phyloP scores from a whole-genome alignment of 2,113 vertebrate species.

The Pterocles burchelli region DNA sequence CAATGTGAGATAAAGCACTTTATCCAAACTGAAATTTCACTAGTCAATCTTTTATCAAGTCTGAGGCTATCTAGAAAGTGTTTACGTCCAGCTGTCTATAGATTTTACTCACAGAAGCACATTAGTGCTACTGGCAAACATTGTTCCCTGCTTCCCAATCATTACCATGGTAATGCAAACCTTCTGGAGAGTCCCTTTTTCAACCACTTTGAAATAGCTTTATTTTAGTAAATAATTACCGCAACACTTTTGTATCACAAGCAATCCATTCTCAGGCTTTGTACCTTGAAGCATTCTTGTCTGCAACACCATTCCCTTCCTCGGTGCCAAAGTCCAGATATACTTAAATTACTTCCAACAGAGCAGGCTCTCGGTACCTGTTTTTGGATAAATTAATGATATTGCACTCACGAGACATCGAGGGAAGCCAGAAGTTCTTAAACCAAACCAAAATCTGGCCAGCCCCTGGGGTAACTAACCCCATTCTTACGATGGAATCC shows the following conservation, averaged over 20 bases:
- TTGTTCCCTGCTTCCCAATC: not conserved
- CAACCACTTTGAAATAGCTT: not conserved
- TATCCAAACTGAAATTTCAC: not conserved
- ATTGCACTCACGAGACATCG: rapidly evolving
- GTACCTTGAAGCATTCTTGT: rapidly evolving
- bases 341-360: not conserved
- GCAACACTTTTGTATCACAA: not conserved
- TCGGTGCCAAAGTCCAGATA: not conserved
- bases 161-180: not conserved
- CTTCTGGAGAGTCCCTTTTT: not conserved
- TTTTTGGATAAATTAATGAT: not conserved
- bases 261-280: not conserved
- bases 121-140: not conserved
- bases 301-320: not conserved
- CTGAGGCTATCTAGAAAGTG: not conserved
- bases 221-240: not conserved
- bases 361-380: not conserved
- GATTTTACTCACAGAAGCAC: not conserved
- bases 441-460: not conserved
- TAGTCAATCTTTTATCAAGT: not conserved
- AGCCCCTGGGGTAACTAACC: not conserved
- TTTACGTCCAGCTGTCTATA: not conserved
- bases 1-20: not conserved
- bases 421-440: not conserved
- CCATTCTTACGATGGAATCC: rapidly evolving